phyloP scores from a whole-genome alignment of 2,797 vertebrate species.

The Amphiprion clarkii region DNA sequence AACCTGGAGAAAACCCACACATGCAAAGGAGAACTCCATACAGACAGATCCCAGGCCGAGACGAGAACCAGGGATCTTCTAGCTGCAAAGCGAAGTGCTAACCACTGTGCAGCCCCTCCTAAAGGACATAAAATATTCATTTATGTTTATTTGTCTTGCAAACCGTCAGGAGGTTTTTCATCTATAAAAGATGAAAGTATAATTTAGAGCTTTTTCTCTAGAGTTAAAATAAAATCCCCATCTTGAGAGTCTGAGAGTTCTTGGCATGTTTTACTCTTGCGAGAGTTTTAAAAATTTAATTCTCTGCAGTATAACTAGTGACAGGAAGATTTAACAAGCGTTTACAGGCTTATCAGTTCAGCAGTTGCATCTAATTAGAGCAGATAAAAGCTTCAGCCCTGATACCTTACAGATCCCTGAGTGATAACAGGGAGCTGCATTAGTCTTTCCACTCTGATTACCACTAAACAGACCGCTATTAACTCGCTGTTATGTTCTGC shows the following conservation, averaged over 20 bases:
- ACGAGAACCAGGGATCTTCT: too few relatives aligned
- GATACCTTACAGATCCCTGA: background rate
- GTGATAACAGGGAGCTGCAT: conserved; percentile 1
- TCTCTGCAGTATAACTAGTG: background rate
- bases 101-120: too few relatives aligned
- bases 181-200: conserved; percentile 8
- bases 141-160: too few relatives aligned
- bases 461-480: background rate
- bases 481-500: background rate
- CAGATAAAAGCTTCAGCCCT: conserved; percentile 18
- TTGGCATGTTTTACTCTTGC: conserved; percentile 25
- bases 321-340: too few relatives aligned
- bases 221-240: background rate
- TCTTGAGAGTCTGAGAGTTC: conserved; percentile 2
- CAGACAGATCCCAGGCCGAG: too few relatives aligned
- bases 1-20: too few relatives aligned
- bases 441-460: background rate
- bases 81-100: too few relatives aligned
- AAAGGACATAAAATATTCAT: background rate
- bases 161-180: background rate
- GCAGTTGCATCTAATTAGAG: background rate
- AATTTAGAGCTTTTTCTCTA: conserved; percentile 1
- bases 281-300: conserved; percentile 17
- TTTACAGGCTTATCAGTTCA: too few relatives aligned
- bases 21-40: too few relatives aligned